Base-by-base conservation (phyloP, 92 coral and sea anemone species). In the Virgularia gustaviana region DNA sequence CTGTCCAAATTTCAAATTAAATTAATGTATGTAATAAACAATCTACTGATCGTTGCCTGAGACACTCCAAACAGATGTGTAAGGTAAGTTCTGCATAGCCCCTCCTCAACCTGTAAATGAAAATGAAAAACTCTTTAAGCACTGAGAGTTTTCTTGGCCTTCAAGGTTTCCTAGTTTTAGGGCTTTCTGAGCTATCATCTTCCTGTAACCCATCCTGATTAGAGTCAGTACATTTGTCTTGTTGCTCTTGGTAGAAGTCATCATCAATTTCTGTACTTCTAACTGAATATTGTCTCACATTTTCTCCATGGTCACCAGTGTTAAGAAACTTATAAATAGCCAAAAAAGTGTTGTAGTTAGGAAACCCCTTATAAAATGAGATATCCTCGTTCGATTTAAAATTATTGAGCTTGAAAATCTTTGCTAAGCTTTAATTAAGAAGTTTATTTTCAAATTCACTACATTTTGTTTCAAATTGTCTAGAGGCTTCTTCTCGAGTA, bases 331-430 rank as follows among this genome's bases (percentile, higher is more conserved):
- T 57, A 71, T 45, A 85, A 29, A 81, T n/a, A 10, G 45, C 31
- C 19, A 52, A 29, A 34, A 81, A 45, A 60, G 77, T 57, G 2
- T 76, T 72, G 62, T 59, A 59, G 77, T 61, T 75, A 0, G 86
- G 83, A 71, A 85, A 64, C 31, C 83, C 83, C 2, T 72, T 85
- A 33, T 85, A 81, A 85, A 72, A 83, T 11, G 30, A 61, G 44
- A 81, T 23, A 44, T 84, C 81, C 10, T 58, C 36, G 62, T 84
- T 78, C 13, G 67, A 67, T 22, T 51, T 39, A 13, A 78, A 67
- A 30, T 68, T 70, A 23, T 70, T 31, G 16, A 78, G 27, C 24
- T 41, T 37, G 29, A 78, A 78, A 31, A 62, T 22, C 34, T 38
- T 49, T 8, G 45, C 49, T 57, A n/a, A n/a, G n/a, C n/a, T n/a